Evolutionary conservation across 2,888 invertebrate species (phyloP), one percentile per base, ranked within the genome.

Genomic region (Hybos culiciformis): DNA sequence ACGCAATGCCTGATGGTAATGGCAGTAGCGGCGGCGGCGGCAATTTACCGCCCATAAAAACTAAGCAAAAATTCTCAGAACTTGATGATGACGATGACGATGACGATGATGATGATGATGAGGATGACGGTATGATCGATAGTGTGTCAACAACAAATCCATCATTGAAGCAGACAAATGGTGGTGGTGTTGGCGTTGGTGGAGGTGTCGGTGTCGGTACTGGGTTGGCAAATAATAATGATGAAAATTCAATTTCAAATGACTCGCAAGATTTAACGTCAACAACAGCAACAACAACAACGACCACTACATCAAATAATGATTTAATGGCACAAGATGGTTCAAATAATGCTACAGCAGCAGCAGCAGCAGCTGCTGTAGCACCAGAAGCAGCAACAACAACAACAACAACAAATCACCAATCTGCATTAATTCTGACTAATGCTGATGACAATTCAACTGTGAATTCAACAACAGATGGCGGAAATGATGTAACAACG

Each of bases 1-100:
- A 86, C 55, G 79, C 80, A 55, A 79, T 85, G 68, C 80, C 79
- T 6, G 51, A 53, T 24, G 3, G 2, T 5, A n/a, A n/a, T n/a
- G n/a, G n/a, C n/a, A n/a, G n/a, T n/a, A n/a, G n/a, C n/a, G n/a
- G n/a, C n/a, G 11, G 12, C 18, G 8, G 9, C 7, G 14, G 9
- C 5, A 19, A 15, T 24, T 26, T 17, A 26, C 20, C 15, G 15
- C n/a, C n/a, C n/a, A n/a, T n/a, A n/a, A n/a, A n/a, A n/a, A 26
- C 51, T 39, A 53, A 53, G 56, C n/a, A n/a, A n/a, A 63, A 39
- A 23, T 36, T 36, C 23, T 33, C 39, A 11, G 41, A 41, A 36
- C 50, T 50, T n/a, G 48, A 46, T 34, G 47, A 48, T 18, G 47
- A 48, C 23, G 36, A 36, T n/a, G 21, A 19, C 21, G 36, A 36